Evolutionary conservation across 2,797 vertebrate genomes (phyloP), one percentile per base, ranked within the genome.

Genomic region (Micropoecilia bifurca): DNA sequence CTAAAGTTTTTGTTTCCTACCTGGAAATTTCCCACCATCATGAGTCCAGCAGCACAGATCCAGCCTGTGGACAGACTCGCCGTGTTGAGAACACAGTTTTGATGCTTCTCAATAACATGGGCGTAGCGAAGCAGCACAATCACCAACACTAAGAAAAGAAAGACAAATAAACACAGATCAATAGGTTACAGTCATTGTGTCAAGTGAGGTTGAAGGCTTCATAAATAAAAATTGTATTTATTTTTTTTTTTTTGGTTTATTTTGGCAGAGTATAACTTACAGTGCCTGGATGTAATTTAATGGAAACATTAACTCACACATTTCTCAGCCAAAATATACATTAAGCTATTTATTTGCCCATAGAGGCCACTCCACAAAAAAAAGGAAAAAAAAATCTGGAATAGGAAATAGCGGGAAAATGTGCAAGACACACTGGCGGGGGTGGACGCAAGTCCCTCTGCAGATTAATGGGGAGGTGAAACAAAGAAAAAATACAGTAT

Each of bases 1-100:
- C 46, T 14, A 69, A 6, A 71, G 73, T 76, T 61, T 33, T 10
- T 13, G 12, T 41, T 81, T 18, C 63, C 0, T 94, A 97, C 97
- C 97, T 98, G 97, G 83, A 98, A 98, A 90, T 96, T 97, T 83
- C 97, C 97, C 50, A 97, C 97, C 95, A 97, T 96, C 86, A 96
- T 97, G 94, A 98, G 97, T 69, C 97, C 97, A 0, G 96, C 97
- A 0, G 97, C 97, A 3, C 97, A 97, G 93, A 97, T 95, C 97
- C 97, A 98, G 88, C 97, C 96, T 0, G 96, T 94, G 77, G 95
- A 97, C 81, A 98, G 96, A 80, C 96, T 96, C 28, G 97, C 96
- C 0, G 96, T 97, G 94, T 98, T 98, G 84, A 98, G 96, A 12
- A 97, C 93, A 78, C 97, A 97, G 0, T 97, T 97, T 78, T 97